Base-by-base conservation (phyloP, 2,113 vertebrate species). In the Microcebus murinus region DNA sequence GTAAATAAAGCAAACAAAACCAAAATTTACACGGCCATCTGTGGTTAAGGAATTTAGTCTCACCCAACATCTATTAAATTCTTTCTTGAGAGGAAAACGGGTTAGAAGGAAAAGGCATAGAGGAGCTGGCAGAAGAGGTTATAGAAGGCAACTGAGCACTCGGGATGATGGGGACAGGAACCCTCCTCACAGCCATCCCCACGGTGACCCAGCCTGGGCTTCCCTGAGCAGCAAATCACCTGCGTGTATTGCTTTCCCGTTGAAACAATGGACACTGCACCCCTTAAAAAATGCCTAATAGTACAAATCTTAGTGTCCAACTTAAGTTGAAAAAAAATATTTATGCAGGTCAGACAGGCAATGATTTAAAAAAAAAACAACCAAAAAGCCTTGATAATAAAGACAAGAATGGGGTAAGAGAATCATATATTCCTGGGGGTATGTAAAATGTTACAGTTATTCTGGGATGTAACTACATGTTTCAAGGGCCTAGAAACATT, bases 1-100 rank as follows among this genome's bases (percentile, higher is more conserved):
- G 7, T 83, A 73, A 86, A 61, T 77, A 55, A 95, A 85, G 70
- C 48, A 87, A 91, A 80, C 34, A 67, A 81, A 90, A 68, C 20
- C 34, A 42, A 83, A 71, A 48, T 91, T 42, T 52, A 67, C 87
- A 52, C 83, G 18, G 14, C 3, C 27, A 42, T 55, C n/a, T 18
- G 1, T n/a, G 57, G 11, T 70, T 63, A 94, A 92, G 48, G 65
- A 93, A 57, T 88, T 48, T 84, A 27, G 27, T 8, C 7, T 61
- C 61, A 36, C 8, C 15, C 15, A 55, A 31, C 31, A 52, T 77
- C 50, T 67, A 4, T n/a, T 48, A 87, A 82, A 48, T 76, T 12
- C 34, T 92, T 71, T 83, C 18, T n/a, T 52, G 23, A 67, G 34
- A 95, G 13, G 29, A 73, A 89, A 67, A 90, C n/a, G 20, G 5